Conservation (phyloP, 2,113 vertebrate genomes). For the Empidonax traillii region DNA sequence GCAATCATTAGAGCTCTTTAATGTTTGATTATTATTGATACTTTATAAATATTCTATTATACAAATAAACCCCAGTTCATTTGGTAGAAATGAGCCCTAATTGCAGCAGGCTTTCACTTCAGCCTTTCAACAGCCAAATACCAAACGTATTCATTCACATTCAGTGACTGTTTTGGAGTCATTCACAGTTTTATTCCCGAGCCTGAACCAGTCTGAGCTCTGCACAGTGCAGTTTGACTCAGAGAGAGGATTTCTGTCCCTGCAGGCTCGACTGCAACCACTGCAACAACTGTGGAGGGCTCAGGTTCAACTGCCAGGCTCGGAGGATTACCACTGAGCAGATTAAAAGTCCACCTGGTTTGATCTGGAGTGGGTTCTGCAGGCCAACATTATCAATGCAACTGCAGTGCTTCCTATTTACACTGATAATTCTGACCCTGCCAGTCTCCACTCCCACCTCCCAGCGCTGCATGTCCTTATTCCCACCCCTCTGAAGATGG, state of each 20-base stretch:
- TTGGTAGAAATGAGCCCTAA: slow-evolving; percentile 5
- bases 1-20: background rate
- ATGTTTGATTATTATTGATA: slow-evolving; percentile 15
- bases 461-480: background rate
- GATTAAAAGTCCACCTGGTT: background rate
- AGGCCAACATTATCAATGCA: background rate
- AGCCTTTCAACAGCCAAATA: background rate
- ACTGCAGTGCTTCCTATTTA: background rate
- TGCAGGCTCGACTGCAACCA: background rate
- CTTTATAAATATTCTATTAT: background rate
- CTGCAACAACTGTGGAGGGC: background rate
- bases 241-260: background rate
- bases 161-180: background rate
- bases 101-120: slow-evolving; percentile 12
- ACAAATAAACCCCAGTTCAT: background rate
- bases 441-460: background rate
- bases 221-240: background rate
- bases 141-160: background rate
- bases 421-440: background rate
- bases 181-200: background rate
- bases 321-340: background rate
- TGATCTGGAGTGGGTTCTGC: background rate
- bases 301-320: background rate
- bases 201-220: background rate
- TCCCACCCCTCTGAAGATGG: background rate